A percentile compares a stretch with the other conserved stretches of the same genome.
Evolutionary conservation across 2,888 invertebrate genomes (phyloP).

Genomic region (Cyclophora albipunctata): DNA sequence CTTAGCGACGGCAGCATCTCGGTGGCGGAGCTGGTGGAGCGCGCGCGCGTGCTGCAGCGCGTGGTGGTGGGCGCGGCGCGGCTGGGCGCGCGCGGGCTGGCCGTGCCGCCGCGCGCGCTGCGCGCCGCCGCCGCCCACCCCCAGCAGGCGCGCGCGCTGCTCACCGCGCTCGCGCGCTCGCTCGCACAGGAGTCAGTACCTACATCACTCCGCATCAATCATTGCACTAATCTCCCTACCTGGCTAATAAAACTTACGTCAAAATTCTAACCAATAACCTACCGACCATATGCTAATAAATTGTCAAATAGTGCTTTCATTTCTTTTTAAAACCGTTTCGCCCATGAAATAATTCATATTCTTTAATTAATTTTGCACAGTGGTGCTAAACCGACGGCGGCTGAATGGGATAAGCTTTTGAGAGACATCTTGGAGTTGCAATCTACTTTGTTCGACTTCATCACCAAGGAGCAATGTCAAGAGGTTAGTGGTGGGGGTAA

Average conservation of each 20-base stretch:
- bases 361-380: slow-evolving; percentile 9
- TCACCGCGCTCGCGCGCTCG: slow-evolving; percentile 48
- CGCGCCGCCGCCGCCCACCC: slow-evolving; percentile 27
- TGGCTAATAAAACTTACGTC: too few relatives aligned
- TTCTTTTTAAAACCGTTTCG: too few relatives aligned
- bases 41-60: slow-evolving; percentile 62
- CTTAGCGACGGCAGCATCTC: slow-evolving; percentile 52
- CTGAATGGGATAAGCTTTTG: slow-evolving; percentile 80
- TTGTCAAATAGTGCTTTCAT: too few relatives aligned
- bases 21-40: slow-evolving; percentile 56
- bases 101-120: slow-evolving; percentile 52
- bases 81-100: slow-evolving; percentile 64
- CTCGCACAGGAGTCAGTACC: slow-evolving; percentile 20
- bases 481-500: slow-evolving; percentile 38
- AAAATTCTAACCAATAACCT: too few relatives aligned
- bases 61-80: slow-evolving; percentile 66
- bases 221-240: too few relatives aligned
- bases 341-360: too few relatives aligned
- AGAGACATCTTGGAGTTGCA: slow-evolving; percentile 80
- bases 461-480: slow-evolving; percentile 71
- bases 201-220: too few relatives aligned
- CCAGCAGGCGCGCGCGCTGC: slow-evolving; percentile 38
- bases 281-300: too few relatives aligned
- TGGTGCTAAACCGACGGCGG: slow-evolving; percentile 45
- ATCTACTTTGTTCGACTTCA: slow-evolving; percentile 72